A percentile compares a stretch with the other conserved stretches of the same genome.
These are phyloP conservation scores for Tricholauxania praeusta DNA, from an alignment of 2,888 invertebrate species.

Conservation along the genomic window DNA sequence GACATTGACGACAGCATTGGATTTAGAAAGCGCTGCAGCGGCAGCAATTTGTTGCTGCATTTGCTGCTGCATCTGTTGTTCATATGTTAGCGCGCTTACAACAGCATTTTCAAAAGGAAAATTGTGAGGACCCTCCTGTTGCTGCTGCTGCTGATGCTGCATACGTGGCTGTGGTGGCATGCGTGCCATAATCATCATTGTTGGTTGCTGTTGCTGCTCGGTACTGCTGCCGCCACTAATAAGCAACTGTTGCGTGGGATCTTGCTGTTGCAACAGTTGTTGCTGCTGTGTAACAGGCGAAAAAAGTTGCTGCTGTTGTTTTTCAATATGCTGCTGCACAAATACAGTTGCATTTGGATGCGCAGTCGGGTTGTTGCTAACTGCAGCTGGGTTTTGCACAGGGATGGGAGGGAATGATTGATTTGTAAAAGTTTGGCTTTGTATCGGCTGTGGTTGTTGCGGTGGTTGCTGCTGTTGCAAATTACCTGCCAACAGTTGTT, in stretches of 20 bases:
- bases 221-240: constrained; percentile 34
- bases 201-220: constrained; percentile 49
- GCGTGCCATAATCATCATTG: constrained; percentile 59
- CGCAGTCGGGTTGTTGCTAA: constrained; percentile 46
- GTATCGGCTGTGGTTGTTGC: constrained; percentile 71
- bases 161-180: constrained; percentile 46
- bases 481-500: constrained; percentile 38
- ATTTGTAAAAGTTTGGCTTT: constrained; percentile 88
- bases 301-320: constrained; percentile 52
- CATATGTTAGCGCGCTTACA: constrained; percentile 51
- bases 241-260: constrained; percentile 42
- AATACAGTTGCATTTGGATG: constrained; percentile 26
- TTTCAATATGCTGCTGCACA: constrained; percentile 51
- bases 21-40: constrained; percentile 40
- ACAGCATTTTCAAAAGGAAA: constrained; percentile 56
- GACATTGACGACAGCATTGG: constrained; percentile 38
- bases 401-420: constrained; percentile 76
- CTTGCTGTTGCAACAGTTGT: constrained; percentile 17
- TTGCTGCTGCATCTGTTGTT: constrained; percentile 60
- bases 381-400: constrained; percentile 31
- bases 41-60: constrained; percentile 56
- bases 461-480: constrained; percentile 45
- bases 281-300: constrained; percentile 51
- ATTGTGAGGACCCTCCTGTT: constrained; percentile 35
- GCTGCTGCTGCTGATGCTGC: constrained; percentile 44